A percentile compares a stretch with the other conserved stretches of the same genome.
Evolutionary conservation across 2,113 vertebrate genomes (phyloP).

Genomic region (Cyanoderma ruficeps): DNA sequence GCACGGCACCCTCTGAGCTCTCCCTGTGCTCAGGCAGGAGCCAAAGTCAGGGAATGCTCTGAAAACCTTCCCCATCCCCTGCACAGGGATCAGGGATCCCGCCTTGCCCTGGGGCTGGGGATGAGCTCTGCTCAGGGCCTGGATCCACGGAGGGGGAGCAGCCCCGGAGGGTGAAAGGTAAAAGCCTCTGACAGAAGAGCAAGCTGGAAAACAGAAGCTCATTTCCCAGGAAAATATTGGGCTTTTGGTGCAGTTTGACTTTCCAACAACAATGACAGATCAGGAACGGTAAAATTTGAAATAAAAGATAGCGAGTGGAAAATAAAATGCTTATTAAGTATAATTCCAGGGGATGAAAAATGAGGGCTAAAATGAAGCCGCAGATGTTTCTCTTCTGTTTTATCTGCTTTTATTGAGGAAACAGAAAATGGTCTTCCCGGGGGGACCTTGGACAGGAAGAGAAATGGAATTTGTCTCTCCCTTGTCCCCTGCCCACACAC

Average conservation of each 20-base stretch:
- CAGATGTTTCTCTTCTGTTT: neutral
- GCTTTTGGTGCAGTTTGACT: neutral
- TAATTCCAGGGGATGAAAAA: conserved; percentile 19
- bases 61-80: neutral
- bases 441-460: neutral
- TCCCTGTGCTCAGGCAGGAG: neutral
- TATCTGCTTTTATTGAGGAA: neutral
- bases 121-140: neutral
- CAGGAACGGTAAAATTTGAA: neutral
- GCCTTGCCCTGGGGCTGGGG: neutral
- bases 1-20: neutral
- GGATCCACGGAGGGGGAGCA: neutral
- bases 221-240: neutral
- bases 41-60: neutral
- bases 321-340: conserved; percentile 28
- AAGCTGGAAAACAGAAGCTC: neutral
- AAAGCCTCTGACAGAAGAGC: neutral
- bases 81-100: neutral
- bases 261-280: neutral
- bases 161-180: fast-evolving
- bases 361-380: neutral
- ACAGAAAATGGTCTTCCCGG: neutral
- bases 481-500: neutral
- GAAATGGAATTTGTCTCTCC: neutral
- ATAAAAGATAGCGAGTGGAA: neutral